Base-by-base conservation (phyloP, 2,888 invertebrate genomes). In the Leucoptera coffeella region DNA sequence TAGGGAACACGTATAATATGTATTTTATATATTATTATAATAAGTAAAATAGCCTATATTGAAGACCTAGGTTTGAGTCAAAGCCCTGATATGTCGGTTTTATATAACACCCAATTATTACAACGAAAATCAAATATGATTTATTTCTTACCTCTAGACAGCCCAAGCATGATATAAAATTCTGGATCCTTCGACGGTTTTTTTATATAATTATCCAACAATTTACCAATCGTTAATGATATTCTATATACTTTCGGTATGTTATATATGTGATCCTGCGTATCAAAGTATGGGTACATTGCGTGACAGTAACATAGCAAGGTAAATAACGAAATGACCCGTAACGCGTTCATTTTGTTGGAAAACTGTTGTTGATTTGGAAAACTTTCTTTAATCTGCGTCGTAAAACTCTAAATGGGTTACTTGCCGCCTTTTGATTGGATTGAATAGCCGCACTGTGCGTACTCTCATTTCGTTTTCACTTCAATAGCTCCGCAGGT, bases 121-220 rank as follows among this genome's bases (percentile, higher is more conserved):
- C n/a, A n/a, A n/a, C n/a, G n/a, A n/a, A n/a, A n/a, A n/a, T n/a
- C n/a, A n/a, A n/a, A n/a, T n/a, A n/a, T n/a, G n/a, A n/a, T n/a
- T n/a, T n/a, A n/a, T n/a, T n/a, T 15, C 35, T 38, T 47, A 67
- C 69, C 65, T 56, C 67, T 48, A 12, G 67, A 64, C 23, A 56
- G 38, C 25, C 58, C 58, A 15, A 69, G 34, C 4, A 61, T 53
- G 15, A 69, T 62, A 28, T 51, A 54, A 61, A 60, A 67, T 33
- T 69, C 69, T 0, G 69, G 65, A 41, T 69, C 69, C 33, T 65
- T 69, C 0, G 69, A 65, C n/a, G 58, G 57, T 30, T 62, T 67
- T 35, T 46, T 57, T 34, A 67, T 67, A 36, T 64, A 69, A 36
- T 64, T 50, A 12, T 55, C 57, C 30, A 69, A 37, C 28, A 69